Evolutionary conservation across 2,888 invertebrate genomes (phyloP).

Genomic region (Perizoma flavofasciatum): DNA sequence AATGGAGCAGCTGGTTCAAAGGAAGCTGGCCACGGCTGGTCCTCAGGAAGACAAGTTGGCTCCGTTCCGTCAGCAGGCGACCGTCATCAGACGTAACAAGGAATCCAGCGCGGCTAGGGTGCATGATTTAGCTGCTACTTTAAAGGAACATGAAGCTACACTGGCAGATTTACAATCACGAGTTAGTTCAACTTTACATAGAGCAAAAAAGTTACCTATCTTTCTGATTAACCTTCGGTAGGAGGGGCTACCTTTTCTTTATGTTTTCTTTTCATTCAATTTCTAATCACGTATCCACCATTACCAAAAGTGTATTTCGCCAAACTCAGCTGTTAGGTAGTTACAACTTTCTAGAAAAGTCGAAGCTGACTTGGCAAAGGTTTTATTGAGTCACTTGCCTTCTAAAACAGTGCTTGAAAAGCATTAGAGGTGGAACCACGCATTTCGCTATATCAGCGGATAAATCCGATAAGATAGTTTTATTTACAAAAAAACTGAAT

Average conservation of each 20-base stretch:
- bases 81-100: constrained; percentile 91
- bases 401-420: constrained; percentile 22
- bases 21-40: constrained; percentile 86
- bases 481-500: background rate
- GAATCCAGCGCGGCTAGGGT: constrained; percentile 88
- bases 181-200: constrained; percentile 43
- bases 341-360: constrained; percentile 11
- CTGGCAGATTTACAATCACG: constrained; percentile 83
- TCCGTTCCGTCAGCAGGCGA: constrained; percentile 93
- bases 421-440: constrained; percentile 15
- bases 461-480: constrained; percentile 1
- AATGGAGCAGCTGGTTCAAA: constrained; percentile 89
- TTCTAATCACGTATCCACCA: background rate
- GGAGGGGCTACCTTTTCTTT: too few species aligned
- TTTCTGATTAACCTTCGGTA: too few species aligned
- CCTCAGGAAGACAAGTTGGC: constrained; percentile 89
- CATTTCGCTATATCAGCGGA: constrained; percentile 8
- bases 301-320: constrained; percentile 2
- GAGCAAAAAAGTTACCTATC: too few species aligned
- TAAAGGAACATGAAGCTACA: constrained; percentile 85
- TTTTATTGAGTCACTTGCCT: constrained; percentile 19
- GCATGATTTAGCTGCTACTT: constrained; percentile 85
- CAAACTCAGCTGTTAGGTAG: constrained; percentile 1
- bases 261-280: too few species aligned
- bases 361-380: constrained; percentile 22